Conservation (phyloP, 2,888 invertebrate genomes). For the Cephus rjabovi region DNA sequence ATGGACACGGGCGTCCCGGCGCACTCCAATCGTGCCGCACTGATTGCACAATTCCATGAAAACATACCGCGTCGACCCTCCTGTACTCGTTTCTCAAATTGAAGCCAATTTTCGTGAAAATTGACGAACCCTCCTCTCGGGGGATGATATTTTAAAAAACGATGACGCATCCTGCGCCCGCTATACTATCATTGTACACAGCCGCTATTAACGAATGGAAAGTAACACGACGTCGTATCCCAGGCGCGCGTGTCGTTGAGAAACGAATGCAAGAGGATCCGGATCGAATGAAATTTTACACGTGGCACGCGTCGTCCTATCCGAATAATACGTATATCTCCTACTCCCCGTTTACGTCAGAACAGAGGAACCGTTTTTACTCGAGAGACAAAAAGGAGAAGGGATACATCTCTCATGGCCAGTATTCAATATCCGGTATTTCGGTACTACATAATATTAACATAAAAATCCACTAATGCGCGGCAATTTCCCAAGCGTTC, state of each 20-base stretch:
- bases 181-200: not conserved
- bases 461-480: conserved; percentile 55
- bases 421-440: conserved; percentile 31
- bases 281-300: not conserved
- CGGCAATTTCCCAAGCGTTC: conserved; percentile 35
- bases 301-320: not conserved
- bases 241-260: not conserved
- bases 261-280: not conserved
- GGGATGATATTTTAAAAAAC: not conserved
- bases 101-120: not conserved
- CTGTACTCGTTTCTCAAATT: conserved; percentile 4
- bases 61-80: conserved; percentile 4
- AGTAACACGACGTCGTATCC: not conserved
- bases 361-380: not conserved
- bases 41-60: conserved; percentile 29
- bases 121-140: not conserved
- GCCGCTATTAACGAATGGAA: not conserved
- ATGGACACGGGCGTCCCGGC: not conserved
- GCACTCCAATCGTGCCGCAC: conserved; percentile 24
- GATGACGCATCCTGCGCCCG: not conserved
- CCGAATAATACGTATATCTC: not conserved
- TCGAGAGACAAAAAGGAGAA: not conserved
- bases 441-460: conserved; percentile 38
- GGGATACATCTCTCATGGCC: conserved; percentile 17
- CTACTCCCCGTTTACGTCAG: not conserved